A percentile compares a stretch with the other conserved stretches of the same genome.
Evolutionary conservation across 2,888 invertebrate genomes (phyloP).

Genomic region (Agrochola circellaris): DNA sequence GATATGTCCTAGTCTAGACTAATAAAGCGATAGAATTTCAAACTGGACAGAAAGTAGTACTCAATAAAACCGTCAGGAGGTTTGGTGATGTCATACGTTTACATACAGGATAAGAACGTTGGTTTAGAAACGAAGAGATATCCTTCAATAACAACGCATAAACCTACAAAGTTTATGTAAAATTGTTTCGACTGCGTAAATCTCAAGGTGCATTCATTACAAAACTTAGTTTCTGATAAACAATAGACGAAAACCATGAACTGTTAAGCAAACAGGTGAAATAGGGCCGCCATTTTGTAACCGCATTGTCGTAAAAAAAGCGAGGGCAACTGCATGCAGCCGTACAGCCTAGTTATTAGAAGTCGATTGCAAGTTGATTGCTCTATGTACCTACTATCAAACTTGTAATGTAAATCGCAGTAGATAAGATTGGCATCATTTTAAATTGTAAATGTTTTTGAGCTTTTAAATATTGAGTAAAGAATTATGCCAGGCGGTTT

Average conservation of each 20-base stretch:
- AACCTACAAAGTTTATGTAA: not conserved
- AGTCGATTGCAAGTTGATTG: constrained; percentile 56
- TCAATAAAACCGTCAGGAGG: not conserved
- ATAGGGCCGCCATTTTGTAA: constrained; percentile 59
- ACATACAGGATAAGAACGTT: not conserved
- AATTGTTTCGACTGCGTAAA: not conserved
- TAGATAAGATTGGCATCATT: constrained; percentile 6
- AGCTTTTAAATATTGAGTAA: not conserved
- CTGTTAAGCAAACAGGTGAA: constrained; percentile 49
- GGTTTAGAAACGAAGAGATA: not conserved
- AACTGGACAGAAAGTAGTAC: not conserved
- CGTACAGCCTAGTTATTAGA: constrained; percentile 59
- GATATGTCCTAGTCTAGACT: constrained; percentile 4
- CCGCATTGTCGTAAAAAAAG: constrained; percentile 57
- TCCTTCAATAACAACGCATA: not conserved
- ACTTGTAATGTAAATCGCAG: constrained; percentile 28
- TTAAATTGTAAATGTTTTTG: constrained; percentile 12
- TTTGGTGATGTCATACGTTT: constrained; percentile 5
- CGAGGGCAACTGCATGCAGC: constrained; percentile 48
- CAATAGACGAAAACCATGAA: constrained; percentile 44
- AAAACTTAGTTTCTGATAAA: constrained; percentile 6
- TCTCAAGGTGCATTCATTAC: not conserved
- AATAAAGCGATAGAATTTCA: constrained; percentile 28
- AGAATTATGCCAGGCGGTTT: not conserved
- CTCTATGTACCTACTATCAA: constrained; percentile 12